Base-by-base conservation (phyloP, 1,140 invertebrate species). In the Rhyacophila brunnea region DNA sequence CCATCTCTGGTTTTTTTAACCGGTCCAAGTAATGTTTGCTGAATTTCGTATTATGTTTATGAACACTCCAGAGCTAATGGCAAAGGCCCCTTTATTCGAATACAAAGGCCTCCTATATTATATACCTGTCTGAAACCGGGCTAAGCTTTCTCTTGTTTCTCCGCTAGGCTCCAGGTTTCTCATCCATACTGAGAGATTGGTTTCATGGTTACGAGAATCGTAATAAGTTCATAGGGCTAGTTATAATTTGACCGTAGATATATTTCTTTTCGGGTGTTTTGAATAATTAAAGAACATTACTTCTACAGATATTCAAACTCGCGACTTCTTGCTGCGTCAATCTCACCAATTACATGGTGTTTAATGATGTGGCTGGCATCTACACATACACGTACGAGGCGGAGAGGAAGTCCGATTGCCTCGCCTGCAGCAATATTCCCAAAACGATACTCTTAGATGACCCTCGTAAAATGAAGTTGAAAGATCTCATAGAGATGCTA, bases 311-410 rank as follows among this genome's bases (percentile, higher is more conserved):
- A 7, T 97, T 99, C 65, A 99, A 99, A 82, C 69, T 99, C 49
- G 95, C 93, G 3, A 95, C 95, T 4, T 93, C 89, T 62, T 96
- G 94, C 67, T 95, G 89, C 66, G 80, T 85, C 4, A 87, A 88
- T 32, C 83, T 99, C 69, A 91, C 95, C 70, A 99, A 99, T 79
- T 99, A 98, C 70, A 89, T 99, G 85, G 93, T 98, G 32, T 91
- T 99, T 62, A 99, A 96, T 71, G 93, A 99, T 80, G 80, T 92
- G 1, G 94, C 98, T 70, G 96, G 96, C 9, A 92, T 99, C 49
- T 99, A 98, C 69, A 93, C 94, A 0, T 97, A 95, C 68, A 95
- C 93, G 23, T 98, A 97, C 73, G 88, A 92, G 76, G 91, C 94
- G 0, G 95, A 98, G 68, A 90, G 83, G 67, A 87, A 92, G 69